These are phyloP conservation scores for Cinara cedri DNA, from an alignment of 2,888 invertebrate species.

Conservation along the genomic window DNA sequence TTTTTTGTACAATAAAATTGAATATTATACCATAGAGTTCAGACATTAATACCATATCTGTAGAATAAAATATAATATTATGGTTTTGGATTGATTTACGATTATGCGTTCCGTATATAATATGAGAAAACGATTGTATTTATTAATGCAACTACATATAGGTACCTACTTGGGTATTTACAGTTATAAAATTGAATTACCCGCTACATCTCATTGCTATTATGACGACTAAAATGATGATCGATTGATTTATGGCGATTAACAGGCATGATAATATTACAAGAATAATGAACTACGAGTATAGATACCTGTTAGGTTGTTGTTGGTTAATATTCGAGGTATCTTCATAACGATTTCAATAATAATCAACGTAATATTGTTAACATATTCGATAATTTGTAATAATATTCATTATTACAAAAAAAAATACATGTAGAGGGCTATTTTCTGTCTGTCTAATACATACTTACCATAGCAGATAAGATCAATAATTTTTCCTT, in stretches of 20 bases:
- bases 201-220: background rate
- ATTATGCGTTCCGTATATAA: no score
- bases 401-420: no score
- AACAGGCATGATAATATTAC: background rate
- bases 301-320: no score
- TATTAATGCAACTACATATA: background rate
- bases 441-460: no score
- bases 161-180: background rate
- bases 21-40: background rate
- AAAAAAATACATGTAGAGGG: no score
- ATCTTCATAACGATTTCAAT: no score
- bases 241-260: background rate
- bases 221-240: background rate
- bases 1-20: no score
- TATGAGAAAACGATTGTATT: background rate
- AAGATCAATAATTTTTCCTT: no score
- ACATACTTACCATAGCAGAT: no score
- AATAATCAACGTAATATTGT: no score
- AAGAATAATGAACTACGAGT: background rate
- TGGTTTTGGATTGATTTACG: constrained; percentile 9
- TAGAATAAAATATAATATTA: background rate
- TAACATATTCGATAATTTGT: no score
- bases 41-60: no score
- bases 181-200: background rate
- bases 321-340: background rate